phyloP scores from a whole-genome alignment of 2,113 vertebrate genomes.

The Hemichromis elongatus region DNA sequence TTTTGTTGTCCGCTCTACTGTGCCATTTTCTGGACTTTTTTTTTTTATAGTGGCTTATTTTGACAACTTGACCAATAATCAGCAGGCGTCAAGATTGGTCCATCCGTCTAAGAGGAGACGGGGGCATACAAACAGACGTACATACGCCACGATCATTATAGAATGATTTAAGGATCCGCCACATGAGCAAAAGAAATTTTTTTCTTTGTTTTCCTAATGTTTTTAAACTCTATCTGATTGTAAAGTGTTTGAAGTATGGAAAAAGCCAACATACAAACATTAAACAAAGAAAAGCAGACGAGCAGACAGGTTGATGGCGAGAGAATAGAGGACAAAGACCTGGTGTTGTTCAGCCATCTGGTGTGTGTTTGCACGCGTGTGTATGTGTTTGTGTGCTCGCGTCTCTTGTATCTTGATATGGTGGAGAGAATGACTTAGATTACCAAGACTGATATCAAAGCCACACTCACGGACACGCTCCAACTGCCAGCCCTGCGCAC shows the following conservation, averaged over 20 bases:
- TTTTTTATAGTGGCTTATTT: neutral
- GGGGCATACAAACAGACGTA: neutral
- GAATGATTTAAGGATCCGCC: neutral
- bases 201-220: neutral
- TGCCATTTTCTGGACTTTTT: fast-evolving
- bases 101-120: neutral
- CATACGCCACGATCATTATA: neutral
- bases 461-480: slow-evolving; percentile 51
- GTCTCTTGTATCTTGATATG: slow-evolving; percentile 49
- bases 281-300: neutral
- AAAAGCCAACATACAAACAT: neutral
- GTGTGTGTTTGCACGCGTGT: neutral
- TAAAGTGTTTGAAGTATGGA: neutral
- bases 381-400: neutral
- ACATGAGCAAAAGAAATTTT: neutral
- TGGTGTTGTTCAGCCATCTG: slow-evolving; percentile 57
- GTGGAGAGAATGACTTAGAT: slow-evolving; percentile 65
- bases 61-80: neutral
- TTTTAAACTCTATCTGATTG: neutral
- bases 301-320: neutral
- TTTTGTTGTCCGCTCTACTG: neutral
- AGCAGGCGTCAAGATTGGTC: neutral
- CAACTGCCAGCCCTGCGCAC: neutral
- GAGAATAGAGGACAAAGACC: slow-evolving; percentile 31
- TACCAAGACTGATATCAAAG: slow-evolving; percentile 69